These are phyloP conservation scores for Trigoniulus corallinus DNA, from an alignment of 1,140 invertebrate genomes.

Conservation along the genomic window DNA sequence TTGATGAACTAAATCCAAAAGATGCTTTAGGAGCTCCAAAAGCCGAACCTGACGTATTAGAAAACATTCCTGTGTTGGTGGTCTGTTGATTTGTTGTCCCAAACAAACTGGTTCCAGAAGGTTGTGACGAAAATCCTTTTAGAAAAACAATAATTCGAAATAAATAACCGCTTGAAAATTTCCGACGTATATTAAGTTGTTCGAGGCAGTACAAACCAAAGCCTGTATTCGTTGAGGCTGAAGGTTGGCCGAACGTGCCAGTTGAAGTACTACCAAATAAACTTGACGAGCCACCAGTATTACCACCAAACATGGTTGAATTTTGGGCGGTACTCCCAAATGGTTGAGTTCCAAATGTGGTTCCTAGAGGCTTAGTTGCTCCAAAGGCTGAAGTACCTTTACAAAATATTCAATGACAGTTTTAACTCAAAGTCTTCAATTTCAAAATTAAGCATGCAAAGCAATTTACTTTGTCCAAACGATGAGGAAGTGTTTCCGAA, in stretches of 20 bases:
- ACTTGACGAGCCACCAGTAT: not conserved
- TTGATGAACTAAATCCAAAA: conserved; percentile 4
- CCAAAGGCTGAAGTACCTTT: conserved; percentile 5
- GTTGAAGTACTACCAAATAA: not conserved
- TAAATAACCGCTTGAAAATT: conserved; percentile 1
- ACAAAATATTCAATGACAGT: not conserved
- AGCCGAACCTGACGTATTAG: not conserved
- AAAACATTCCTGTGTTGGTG: conserved; percentile 2
- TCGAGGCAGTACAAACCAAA: conserved; percentile 2
- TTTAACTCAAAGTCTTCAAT: not conserved
- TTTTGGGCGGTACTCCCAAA: conserved; percentile 1
- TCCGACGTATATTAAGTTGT: not conserved
- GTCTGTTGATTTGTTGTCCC: not conserved
- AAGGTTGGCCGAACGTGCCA: conserved; percentile 2
- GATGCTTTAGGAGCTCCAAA: conserved; percentile 7
- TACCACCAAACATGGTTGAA: conserved; percentile 1
- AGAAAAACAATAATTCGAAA: not conserved
- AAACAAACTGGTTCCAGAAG: not conserved
- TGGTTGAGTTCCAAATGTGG: conserved; percentile 1
- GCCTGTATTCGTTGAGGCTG: not conserved
- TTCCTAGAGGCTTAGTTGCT: conserved; percentile 2
- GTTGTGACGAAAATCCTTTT: not conserved
- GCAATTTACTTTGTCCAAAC: conserved; percentile 2
- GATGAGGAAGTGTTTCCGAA: conserved; percentile 1
- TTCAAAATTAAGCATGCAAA: not conserved